Conservation (phyloP, 2,113 vertebrate species). For the Apteryx owenii region DNA sequence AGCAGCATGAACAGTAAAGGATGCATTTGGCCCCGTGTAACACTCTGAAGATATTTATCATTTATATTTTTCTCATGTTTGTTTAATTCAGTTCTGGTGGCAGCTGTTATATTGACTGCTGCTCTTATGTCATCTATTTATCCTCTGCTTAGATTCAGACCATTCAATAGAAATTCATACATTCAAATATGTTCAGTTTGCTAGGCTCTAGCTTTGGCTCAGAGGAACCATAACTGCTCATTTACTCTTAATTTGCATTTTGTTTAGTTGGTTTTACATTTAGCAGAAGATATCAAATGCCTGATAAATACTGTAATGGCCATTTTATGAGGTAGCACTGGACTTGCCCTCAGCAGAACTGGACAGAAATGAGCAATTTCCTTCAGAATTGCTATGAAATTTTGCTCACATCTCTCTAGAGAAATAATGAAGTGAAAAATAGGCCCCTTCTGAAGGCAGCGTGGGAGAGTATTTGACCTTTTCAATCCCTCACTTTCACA, state of each 20-base stretch:
- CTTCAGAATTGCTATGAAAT: not conserved
- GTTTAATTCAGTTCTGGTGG: not conserved
- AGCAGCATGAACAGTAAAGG: accelerated
- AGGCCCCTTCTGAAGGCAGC: not conserved
- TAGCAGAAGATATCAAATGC: not conserved
- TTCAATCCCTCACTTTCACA: not conserved
- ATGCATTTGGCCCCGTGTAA: not conserved
- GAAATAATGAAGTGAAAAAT: not conserved
- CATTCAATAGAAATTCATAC: not conserved
- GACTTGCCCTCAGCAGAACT: not conserved
- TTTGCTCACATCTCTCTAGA: not conserved
- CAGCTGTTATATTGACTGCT: not conserved
- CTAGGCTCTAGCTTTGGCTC: not conserved
- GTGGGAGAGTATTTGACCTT: not conserved
- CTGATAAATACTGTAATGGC: not conserved
- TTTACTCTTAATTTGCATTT: not conserved
- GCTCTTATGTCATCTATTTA: not conserved
- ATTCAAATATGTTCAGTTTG: not conserved
- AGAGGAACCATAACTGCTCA: not conserved
- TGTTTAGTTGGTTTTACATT: constrained; percentile 4
- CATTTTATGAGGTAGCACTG: not conserved
- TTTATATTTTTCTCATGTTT: not conserved
- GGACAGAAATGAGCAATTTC: not conserved
- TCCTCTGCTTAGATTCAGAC: constrained; percentile 8
- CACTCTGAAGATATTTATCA: not conserved